Base-by-base conservation (phyloP, 2,797 vertebrate genomes). In the Brachymystax lenok region DNA sequence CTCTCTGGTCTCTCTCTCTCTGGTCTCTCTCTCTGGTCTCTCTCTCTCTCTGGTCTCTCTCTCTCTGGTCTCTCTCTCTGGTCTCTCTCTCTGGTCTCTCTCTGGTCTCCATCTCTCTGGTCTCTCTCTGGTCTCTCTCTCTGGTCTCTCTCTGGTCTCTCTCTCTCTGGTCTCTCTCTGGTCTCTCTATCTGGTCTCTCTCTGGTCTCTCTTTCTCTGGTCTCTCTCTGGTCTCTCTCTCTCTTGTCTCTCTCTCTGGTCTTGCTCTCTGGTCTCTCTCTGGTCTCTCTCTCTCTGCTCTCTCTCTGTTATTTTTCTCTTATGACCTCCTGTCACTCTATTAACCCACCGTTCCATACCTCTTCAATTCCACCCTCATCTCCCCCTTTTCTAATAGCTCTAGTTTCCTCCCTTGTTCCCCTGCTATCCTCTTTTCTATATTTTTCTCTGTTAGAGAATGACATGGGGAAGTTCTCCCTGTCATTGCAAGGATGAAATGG, bases 371-470 rank as follows among this genome's bases (percentile, higher is more conserved):
- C 75, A 63, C 17, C 21, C 35, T 1, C 40, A 70, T 72, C 28
- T 54, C 27, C 46, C 68, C 51, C 33, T 63, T 24, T 27, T 64
- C 40, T 19, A 63, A 64, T 13, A 24, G 21, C 46, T n/a, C 63
- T 28, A 12, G 21, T 33, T n/a, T 74, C 71, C 83, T 40, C n/a
- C 63, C 52, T 46, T 63, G 61, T n/a, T n/a, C 46, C 40, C 14
- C n/a, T 27, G 19, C 46, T n/a, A 12, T 27, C 51, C 63, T 83
- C 40, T 35, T 86, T 66, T 81, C 74, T 86, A 75, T 85, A 78
- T 77, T 85, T 91, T 87, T 88, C 86, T 91, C 87, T 92, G 87
- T 92, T 84, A 89, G 75, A 88, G 83, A 86, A 87, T 89, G 88
- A 90, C 83, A 84, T 80, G 89, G 87, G 87, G 89, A 90, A 88